Percentiles rank a stretch among this genome's conserved stretches.
Conservation (phyloP, 2,888 invertebrate species). For the Cataglyphis albicans region DNA sequence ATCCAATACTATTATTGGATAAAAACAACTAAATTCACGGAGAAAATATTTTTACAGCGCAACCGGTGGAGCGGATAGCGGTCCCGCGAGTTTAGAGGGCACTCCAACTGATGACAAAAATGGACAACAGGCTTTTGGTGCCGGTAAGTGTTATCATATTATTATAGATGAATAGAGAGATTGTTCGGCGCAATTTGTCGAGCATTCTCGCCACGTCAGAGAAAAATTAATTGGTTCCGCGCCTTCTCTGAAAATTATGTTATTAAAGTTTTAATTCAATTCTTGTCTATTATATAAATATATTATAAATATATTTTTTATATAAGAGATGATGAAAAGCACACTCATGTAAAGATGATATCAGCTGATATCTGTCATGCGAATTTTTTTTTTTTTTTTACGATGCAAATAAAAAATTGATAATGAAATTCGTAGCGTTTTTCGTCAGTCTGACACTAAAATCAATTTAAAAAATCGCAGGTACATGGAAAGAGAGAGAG, state of each 20-base stretch:
- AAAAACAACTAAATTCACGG: slow-evolving; percentile 5
- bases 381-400: slow-evolving; percentile 19
- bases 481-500: background rate
- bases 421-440: background rate
- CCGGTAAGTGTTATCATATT: slow-evolving; percentile 87
- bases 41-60: slow-evolving; percentile 88
- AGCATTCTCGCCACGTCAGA: slow-evolving; percentile 5
- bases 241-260: slow-evolving; percentile 19
- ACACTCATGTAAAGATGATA: background rate
- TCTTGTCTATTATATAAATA: background rate
- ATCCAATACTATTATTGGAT: slow-evolving; percentile 20
- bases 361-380: background rate
- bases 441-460: background rate
- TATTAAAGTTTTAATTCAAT: slow-evolving; percentile 71
- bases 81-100: slow-evolving; percentile 92
- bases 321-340: background rate
- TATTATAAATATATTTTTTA: slow-evolving; percentile 9
- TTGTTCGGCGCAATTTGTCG: slow-evolving; percentile 24
- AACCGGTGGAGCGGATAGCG: slow-evolving; percentile 96
- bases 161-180: slow-evolving; percentile 1
- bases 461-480: slow-evolving; percentile 5
- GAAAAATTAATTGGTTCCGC: slow-evolving; percentile 38
- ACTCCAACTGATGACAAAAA: slow-evolving; percentile 94
- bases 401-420: background rate
- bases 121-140: slow-evolving; percentile 90